Percentiles rank a stretch among this genome's conserved stretches.
phyloP scores from a whole-genome alignment of 2,797 vertebrate species.

The Pampus argenteus region DNA sequence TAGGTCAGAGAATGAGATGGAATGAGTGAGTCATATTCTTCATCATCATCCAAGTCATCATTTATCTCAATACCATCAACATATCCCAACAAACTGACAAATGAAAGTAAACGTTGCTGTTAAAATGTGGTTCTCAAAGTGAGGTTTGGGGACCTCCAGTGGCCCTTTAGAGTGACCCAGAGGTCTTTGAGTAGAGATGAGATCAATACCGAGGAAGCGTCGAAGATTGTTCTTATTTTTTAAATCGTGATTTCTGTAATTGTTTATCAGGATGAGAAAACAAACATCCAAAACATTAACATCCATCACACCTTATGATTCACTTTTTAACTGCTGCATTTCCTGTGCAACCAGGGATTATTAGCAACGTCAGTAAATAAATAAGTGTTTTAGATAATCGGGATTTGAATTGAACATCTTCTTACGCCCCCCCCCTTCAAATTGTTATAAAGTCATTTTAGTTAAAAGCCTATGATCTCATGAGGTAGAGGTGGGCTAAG shows the following conservation, averaged over 20 bases:
- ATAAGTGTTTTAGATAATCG: too few relatives aligned
- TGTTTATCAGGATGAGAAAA: too few relatives aligned
- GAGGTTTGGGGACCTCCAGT: slow-evolving; percentile 19
- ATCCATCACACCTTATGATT: too few relatives aligned
- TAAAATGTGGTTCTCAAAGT: background rate
- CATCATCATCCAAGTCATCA: too few relatives aligned
- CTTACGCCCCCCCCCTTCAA: too few relatives aligned
- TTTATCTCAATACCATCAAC: background rate
- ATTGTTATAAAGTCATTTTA: too few relatives aligned
- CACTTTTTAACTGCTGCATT: too few relatives aligned
- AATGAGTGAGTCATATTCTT: too few relatives aligned
- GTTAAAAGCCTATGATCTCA: background rate
- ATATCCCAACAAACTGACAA: background rate
- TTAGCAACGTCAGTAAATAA: background rate
- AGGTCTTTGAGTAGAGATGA: background rate
- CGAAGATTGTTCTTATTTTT: background rate
- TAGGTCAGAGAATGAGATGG: too few relatives aligned
- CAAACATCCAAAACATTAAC: too few relatives aligned
- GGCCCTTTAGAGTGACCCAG: background rate
- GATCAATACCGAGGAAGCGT: background rate
- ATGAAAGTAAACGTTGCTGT: background rate
- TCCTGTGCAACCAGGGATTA: too few relatives aligned
- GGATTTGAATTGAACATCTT: background rate
- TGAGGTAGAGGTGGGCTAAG: background rate
- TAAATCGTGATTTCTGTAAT: too few relatives aligned